Percentiles rank a stretch among this genome's conserved stretches.
These are phyloP conservation scores for Spea multiplicata DNA, from an alignment of 2,113 vertebrate species.

Conservation along the genomic window DNA sequence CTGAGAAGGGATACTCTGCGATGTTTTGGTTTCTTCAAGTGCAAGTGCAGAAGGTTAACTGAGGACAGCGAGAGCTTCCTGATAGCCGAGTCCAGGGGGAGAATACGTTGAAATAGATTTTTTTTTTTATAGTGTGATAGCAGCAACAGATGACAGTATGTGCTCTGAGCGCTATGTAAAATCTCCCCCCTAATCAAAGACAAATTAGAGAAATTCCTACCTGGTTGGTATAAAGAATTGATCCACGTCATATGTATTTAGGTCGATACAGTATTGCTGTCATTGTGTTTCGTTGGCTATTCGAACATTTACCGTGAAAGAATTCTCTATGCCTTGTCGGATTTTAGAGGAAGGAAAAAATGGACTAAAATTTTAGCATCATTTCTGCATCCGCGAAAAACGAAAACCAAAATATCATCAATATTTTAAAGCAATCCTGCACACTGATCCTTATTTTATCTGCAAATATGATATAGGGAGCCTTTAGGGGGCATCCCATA, in stretches of 20 bases:
- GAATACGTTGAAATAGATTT: conserved; percentile 36
- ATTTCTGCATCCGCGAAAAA: too few species aligned
- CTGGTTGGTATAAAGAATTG: neutral
- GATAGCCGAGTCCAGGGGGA: conserved; percentile 19
- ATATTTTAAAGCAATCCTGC: too few species aligned
- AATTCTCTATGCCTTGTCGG: too few species aligned
- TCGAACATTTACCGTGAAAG: too few species aligned
- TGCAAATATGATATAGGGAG: too few species aligned
- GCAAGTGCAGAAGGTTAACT: conserved; percentile 34
- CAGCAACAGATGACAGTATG: conserved; percentile 18
- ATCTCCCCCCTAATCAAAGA: neutral
- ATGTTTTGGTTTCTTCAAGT: conserved; percentile 24
- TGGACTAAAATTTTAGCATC: too few species aligned
- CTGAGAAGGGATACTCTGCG: conserved; percentile 10
- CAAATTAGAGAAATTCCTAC: neutral
- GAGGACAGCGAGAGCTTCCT: conserved; percentile 38
- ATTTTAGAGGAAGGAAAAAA: too few species aligned
- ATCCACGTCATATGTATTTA: neutral
- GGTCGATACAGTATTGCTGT: too few species aligned
- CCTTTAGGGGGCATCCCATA: too few species aligned
- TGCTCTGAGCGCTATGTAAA: conserved; percentile 20
- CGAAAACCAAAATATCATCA: too few species aligned
- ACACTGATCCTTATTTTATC: too few species aligned
- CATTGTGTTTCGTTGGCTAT: too few species aligned
- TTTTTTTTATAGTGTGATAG: conserved; percentile 25